These are phyloP conservation scores for Podarcis muralis DNA, from an alignment of 2,113 vertebrate species.

Conservation along the genomic window DNA sequence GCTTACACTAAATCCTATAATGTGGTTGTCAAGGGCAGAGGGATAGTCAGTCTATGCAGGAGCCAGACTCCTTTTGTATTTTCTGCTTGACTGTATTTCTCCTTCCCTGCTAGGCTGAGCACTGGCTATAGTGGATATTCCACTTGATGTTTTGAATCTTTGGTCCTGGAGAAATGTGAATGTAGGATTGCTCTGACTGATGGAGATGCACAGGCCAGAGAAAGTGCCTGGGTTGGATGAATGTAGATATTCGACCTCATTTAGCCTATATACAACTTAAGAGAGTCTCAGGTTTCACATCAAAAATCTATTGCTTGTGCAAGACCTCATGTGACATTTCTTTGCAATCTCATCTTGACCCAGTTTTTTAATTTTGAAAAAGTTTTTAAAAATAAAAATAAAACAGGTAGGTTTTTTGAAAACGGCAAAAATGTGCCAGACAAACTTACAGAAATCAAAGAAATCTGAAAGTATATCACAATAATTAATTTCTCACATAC, in stretches of 20 bases:
- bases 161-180: not conserved
- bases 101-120: no score
- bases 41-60: no score
- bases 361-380: not conserved
- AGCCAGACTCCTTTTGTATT: no score
- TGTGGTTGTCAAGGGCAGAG: no score
- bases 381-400: not conserved
- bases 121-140: no score
- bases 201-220: no score
- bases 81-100: no score
- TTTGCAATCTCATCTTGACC: not conserved
- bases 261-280: not conserved
- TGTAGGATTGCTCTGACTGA: not conserved
- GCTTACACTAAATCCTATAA: no score
- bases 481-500: not conserved
- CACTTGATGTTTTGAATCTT: not conserved
- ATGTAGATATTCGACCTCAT: not conserved
- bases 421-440: not conserved
- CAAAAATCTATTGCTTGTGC: not conserved
- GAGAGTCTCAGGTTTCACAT: not conserved
- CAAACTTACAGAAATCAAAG: constrained; percentile 27
- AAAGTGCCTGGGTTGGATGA: not conserved
- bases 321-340: not conserved
- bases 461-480: constrained; percentile 17
- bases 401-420: not conserved